These are phyloP conservation scores for Cyclargus thomasi DNA, from an alignment of 1,140 invertebrate genomes.

Conservation along the genomic window DNA sequence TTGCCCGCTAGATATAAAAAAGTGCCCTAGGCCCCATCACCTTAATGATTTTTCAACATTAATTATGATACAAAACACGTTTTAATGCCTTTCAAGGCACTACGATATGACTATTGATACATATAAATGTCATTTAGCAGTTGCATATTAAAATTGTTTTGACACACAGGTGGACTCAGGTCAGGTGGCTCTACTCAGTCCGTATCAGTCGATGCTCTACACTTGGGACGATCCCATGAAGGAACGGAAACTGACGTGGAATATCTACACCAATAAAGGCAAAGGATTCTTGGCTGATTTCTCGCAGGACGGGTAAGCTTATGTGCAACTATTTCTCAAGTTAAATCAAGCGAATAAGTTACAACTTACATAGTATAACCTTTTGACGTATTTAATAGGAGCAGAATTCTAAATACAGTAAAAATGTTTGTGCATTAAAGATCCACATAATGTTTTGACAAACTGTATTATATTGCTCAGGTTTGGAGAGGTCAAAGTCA, in stretches of 20 bases:
- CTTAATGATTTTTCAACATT: too few relatives aligned
- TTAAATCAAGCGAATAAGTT: background rate
- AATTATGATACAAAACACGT: too few relatives aligned
- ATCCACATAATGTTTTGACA: too few relatives aligned
- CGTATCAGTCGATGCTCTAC: slow-evolving; percentile 86
- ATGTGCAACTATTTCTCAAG: background rate
- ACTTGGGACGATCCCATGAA: slow-evolving; percentile 91
- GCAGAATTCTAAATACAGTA: too few relatives aligned
- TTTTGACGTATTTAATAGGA: too few relatives aligned
- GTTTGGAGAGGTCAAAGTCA: slow-evolving; percentile 82
- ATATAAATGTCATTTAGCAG: too few relatives aligned
- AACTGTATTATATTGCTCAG: slow-evolving; percentile 46
- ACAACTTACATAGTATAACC: too few relatives aligned
- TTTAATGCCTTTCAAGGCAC: too few relatives aligned
- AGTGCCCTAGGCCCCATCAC: too few relatives aligned
- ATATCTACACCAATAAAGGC: slow-evolving; percentile 87
- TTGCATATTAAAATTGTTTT: background rate
- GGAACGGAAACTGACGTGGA: slow-evolving; percentile 85
- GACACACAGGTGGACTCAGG: slow-evolving; percentile 81
- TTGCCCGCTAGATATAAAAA: too few relatives aligned
- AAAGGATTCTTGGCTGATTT: slow-evolving; percentile 83
- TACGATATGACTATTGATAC: too few relatives aligned
- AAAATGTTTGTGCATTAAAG: too few relatives aligned
- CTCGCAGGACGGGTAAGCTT: slow-evolving; percentile 78
- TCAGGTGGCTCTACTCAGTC: slow-evolving; percentile 83